phyloP scores from a whole-genome alignment of 2,888 invertebrate genomes.

The Cheilosia vernalis region DNA sequence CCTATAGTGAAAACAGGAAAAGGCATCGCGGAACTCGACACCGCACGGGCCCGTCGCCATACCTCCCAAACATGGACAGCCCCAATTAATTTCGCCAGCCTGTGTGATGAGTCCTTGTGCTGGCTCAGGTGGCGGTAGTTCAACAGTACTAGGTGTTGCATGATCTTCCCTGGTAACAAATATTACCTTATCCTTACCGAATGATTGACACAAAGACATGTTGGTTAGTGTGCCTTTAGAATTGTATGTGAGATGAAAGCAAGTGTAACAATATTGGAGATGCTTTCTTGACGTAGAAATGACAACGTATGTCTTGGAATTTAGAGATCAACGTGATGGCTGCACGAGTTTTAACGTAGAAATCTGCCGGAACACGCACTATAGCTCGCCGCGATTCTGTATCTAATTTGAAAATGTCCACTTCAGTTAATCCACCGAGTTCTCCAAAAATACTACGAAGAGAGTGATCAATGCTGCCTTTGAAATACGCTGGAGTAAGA shows the following conservation, averaged over 20 bases:
- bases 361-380: constrained; percentile 84
- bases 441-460: constrained; percentile 86
- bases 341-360: constrained; percentile 85
- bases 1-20: constrained; percentile 96
- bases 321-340: constrained; percentile 85
- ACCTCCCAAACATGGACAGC: constrained; percentile 98
- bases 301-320: constrained; percentile 84
- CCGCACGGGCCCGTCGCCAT: constrained; percentile 99
- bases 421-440: constrained; percentile 84
- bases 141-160: constrained; percentile 88
- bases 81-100: constrained; percentile 97
- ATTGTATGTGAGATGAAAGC: constrained; percentile 55
- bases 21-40: constrained; percentile 95
- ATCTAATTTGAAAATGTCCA: constrained; percentile 86
- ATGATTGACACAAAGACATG: constrained; percentile 84
- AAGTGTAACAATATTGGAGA: constrained; percentile 77
- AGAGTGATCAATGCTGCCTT: constrained; percentile 85
- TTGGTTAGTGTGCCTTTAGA: constrained; percentile 52
- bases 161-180: constrained; percentile 93
- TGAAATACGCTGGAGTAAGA: constrained; percentile 84
- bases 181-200: constrained; percentile 92
- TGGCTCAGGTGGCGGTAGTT: constrained; percentile 89
- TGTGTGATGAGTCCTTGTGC: constrained; percentile 92
- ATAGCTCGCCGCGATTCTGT: constrained; percentile 83
- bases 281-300: constrained; percentile 85